These are phyloP conservation scores for Pedionomus torquatus DNA, from an alignment of 2,113 vertebrate species.

Conservation along the genomic window DNA sequence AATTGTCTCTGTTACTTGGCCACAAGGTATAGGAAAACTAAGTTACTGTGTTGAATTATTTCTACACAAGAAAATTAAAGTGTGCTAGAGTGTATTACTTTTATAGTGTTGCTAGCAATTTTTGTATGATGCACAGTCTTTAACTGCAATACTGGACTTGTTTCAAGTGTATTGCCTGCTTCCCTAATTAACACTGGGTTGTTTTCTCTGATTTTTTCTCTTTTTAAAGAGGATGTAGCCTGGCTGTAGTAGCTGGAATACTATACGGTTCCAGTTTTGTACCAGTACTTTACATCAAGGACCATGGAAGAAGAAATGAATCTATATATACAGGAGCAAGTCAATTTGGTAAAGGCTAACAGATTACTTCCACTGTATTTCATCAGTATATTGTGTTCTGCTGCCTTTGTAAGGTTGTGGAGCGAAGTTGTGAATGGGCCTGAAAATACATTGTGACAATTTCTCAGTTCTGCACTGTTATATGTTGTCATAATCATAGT, in stretches of 20 bases:
- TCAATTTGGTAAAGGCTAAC: slow-evolving; percentile 79
- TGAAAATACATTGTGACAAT: background rate
- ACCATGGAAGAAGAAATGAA: slow-evolving; percentile 78
- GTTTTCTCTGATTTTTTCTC: background rate
- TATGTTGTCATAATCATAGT: background rate
- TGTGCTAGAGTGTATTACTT: background rate
- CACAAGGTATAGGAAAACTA: background rate
- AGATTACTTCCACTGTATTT: background rate
- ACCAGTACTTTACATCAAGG: slow-evolving; percentile 91
- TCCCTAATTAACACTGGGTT: background rate
- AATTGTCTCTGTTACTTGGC: background rate
- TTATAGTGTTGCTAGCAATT: background rate
- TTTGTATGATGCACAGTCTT: background rate
- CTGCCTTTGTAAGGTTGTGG: background rate
- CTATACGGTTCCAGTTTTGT: slow-evolving; percentile 85
- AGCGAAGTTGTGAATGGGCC: background rate
- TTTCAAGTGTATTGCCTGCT: background rate
- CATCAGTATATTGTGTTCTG: background rate
- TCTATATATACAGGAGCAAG: slow-evolving; percentile 85
- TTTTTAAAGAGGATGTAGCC: slow-evolving; percentile 82
- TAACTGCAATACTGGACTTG: background rate
- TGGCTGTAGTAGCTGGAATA: slow-evolving; percentile 84
- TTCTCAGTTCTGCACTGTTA: background rate
- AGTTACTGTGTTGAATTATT: background rate
- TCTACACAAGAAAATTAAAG: background rate